Evolutionary conservation across 2,888 invertebrate species (phyloP), one percentile per base, ranked within the genome.

Genomic region (Netelia virgata): DNA sequence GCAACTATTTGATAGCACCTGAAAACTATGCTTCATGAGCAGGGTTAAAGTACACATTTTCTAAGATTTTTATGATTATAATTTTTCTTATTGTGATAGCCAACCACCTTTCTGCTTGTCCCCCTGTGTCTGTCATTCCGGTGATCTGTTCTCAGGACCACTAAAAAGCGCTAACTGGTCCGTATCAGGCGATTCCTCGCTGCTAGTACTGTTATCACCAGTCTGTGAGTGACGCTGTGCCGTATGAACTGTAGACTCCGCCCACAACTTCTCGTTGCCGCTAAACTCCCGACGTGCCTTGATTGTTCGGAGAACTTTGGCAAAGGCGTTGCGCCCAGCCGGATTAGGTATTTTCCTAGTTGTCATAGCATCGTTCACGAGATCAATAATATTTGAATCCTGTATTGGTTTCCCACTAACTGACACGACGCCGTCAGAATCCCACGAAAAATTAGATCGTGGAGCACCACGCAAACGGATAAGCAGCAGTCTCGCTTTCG

Each of bases 311-410:
- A 80, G 59, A 41, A 83, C 28, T 16, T 16, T 20, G 11, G 83
- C 79, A 47, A 83, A 75, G 28, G 70, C 20, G 1, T 23, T 41
- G 16, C 74, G 77, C 3, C 74, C 74, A 10, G 69, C 43, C 0
- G 79, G 73, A 43, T 43, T 50, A 5, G 61, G 6, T 16, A 68
- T 43, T 63, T 79, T 75, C 43, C 70, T 61, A 18, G 53, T 63
- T 14, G 73, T 63, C 63, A 77, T 72, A 0, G 66, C 83, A 14
- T 85, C 79, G 43, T 82, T 82, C 20, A 85, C 66, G 18, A 82
- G 63, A 59, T 79, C 82, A 16, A 85, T 41, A 61, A 80, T 83
- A 55, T 85, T 85, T 11, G 83, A 76, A 47, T 76, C 72, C 8
- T 59, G 16, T 20, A 85, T 83, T 8, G 28, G 14, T 10, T 72